Conservation (phyloP, 1,140 invertebrate species). For the Drosophila ogumai region DNA sequence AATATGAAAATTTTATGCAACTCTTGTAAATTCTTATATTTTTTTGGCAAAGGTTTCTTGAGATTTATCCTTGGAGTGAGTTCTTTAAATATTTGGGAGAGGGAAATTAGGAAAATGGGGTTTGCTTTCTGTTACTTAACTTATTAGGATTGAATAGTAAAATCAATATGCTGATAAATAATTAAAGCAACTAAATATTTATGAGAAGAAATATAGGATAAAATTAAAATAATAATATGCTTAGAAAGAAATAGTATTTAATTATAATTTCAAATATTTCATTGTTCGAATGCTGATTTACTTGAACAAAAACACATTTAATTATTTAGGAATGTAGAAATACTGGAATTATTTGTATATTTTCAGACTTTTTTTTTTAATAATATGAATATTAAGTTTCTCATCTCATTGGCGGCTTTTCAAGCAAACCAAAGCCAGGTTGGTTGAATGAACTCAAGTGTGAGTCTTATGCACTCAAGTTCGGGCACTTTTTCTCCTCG, state of each 20-base stretch:
- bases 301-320: not conserved
- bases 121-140: not conserved
- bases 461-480: slow-evolving; percentile 23
- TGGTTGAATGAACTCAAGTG: slow-evolving; percentile 65
- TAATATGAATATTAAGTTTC: not conserved
- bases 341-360: slow-evolving; percentile 6
- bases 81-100: slow-evolving; percentile 13
- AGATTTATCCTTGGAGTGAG: slow-evolving; percentile 7
- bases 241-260: too few species aligned
- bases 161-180: not conserved
- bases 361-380: not conserved
- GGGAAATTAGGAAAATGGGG: not conserved
- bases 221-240: not conserved
- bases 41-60: slow-evolving; percentile 9
- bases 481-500: slow-evolving; percentile 20
- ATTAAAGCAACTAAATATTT: not conserved
- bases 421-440: not conserved
- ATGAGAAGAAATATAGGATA: not conserved
- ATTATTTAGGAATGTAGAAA: slow-evolving; percentile 15
- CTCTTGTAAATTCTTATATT: slow-evolving; percentile 16
- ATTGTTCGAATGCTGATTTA: not conserved
- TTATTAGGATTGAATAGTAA: not conserved
- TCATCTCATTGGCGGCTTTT: slow-evolving; percentile 7
- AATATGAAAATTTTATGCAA: slow-evolving; percentile 69
- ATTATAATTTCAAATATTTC: not conserved